A percentile compares a stretch with the other conserved stretches of the same genome.
These are phyloP conservation scores for Corydoras maculifer DNA, from an alignment of 2,113 vertebrate genomes.

Conservation along the genomic window DNA sequence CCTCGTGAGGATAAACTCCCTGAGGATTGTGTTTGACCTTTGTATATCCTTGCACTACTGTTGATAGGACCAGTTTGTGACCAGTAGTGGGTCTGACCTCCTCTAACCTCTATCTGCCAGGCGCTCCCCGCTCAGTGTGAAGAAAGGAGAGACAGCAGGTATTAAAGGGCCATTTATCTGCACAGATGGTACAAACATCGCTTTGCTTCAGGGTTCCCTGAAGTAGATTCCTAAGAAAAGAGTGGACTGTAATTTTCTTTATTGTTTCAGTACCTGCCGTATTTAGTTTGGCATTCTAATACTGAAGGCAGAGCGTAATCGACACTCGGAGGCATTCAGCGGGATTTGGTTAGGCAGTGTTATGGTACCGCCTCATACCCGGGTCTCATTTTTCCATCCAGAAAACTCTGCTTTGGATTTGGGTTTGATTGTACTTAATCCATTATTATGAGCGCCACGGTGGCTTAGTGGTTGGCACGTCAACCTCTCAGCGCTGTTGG, in stretches of 20 bases:
- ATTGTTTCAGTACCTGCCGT: too few species aligned
- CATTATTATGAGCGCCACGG: too few species aligned
- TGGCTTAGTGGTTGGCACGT: too few species aligned
- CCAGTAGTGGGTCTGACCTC: conserved; percentile 32
- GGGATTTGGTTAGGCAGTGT: too few species aligned
- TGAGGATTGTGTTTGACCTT: conserved; percentile 2
- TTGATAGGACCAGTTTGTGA: conserved; percentile 38
- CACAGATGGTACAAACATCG: conserved; percentile 9
- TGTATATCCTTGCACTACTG: conserved; percentile 22
- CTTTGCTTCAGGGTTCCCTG: conserved; percentile 1
- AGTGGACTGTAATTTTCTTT: background rate
- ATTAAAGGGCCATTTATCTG: conserved; percentile 11
- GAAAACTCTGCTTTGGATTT: too few species aligned
- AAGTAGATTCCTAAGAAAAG: conserved; percentile 4
- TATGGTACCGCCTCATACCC: too few species aligned
- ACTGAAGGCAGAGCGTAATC: too few species aligned
- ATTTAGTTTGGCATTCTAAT: too few species aligned
- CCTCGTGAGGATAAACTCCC: conserved; percentile 34
- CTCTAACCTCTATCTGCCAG: conserved; percentile 1
- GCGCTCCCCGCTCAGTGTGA: background rate
- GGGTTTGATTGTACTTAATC: too few species aligned
- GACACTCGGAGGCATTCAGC: too few species aligned
- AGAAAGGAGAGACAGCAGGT: background rate
- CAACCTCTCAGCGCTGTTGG: too few species aligned
- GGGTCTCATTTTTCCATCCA: too few species aligned